A percentile compares a stretch with the other conserved stretches of the same genome.
phyloP scores from a whole-genome alignment of 1,140 invertebrate genomes.

The Prorops nasuta region DNA sequence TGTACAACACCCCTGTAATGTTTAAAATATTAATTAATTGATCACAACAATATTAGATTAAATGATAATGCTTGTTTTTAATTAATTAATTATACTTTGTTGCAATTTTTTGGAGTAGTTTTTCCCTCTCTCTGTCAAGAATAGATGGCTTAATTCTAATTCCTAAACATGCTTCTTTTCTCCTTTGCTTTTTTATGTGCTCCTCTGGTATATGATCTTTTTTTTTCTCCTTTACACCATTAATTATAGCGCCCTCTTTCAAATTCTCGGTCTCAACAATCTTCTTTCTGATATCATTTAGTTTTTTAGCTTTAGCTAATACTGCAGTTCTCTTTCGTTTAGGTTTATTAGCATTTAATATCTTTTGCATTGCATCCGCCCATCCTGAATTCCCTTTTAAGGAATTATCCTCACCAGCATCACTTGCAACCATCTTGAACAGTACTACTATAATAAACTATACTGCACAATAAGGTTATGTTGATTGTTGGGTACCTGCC shows the following conservation, averaged over 20 bases:
- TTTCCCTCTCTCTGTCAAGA: conserved; percentile 72
- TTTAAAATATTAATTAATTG: conserved; percentile 5
- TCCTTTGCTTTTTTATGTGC: conserved; percentile 45
- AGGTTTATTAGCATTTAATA: conserved; percentile 71
- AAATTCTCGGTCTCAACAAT: conserved; percentile 45
- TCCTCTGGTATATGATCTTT: conserved; percentile 15
- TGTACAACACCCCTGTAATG: conserved; percentile 80
- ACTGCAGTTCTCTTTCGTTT: conserved; percentile 73
- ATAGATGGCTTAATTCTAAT: conserved; percentile 74
- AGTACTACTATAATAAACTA: too few relatives aligned
- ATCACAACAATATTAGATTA: conserved; percentile 9
- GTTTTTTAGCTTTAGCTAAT: conserved; percentile 72
- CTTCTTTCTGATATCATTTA: conserved; percentile 57
- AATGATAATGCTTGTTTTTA: not conserved
- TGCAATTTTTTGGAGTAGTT: conserved; percentile 75
- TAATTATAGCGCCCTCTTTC: conserved; percentile 40
- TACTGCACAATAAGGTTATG: too few relatives aligned
- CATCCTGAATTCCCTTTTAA: conserved; percentile 48
- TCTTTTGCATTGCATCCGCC: conserved; percentile 73
- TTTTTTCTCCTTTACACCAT: conserved; percentile 4
- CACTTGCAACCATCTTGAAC: not conserved
- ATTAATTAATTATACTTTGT: conserved; percentile 60
- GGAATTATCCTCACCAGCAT: not conserved
- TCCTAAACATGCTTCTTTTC: conserved; percentile 64
- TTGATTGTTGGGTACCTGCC: too few relatives aligned